Conservation (phyloP, 2,888 invertebrate genomes). For the Matsumyia berberina region DNA sequence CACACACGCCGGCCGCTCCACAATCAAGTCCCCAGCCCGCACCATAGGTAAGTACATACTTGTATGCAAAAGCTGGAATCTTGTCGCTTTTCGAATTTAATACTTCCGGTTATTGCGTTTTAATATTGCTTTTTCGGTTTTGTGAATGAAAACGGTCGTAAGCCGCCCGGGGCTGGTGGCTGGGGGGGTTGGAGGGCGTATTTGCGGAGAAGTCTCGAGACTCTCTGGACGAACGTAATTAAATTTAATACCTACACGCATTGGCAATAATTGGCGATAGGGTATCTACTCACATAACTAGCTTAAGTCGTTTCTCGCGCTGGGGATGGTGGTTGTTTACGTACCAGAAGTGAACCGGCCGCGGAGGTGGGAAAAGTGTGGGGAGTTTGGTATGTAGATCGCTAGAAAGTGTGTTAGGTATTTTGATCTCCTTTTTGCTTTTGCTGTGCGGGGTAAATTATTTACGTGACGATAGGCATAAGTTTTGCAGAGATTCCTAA, state of each 20-base stretch:
- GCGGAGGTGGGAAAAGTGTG: conserved; percentile 30
- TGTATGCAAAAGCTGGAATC: conserved; percentile 76
- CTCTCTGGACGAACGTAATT: conserved; percentile 50
- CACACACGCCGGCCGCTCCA: background rate
- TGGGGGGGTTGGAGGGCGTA: background rate
- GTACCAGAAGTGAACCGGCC: conserved; percentile 13
- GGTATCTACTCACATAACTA: conserved; percentile 58
- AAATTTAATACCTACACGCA: conserved; percentile 63
- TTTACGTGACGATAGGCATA: background rate
- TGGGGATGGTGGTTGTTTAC: conserved; percentile 20
- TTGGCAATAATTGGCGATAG: conserved; percentile 58
- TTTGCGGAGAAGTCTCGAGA: background rate
- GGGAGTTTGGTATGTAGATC: conserved; percentile 42
- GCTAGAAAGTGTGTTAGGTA: conserved; percentile 40
- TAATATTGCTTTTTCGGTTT: conserved; percentile 50
- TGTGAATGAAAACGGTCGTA: conserved; percentile 54
- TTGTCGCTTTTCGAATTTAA: conserved; percentile 80
- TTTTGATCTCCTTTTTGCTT: conserved; percentile 27
- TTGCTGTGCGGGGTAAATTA: conserved; percentile 12
- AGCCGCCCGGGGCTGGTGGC: background rate
- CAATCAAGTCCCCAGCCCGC: conserved; percentile 45
- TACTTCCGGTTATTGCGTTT: conserved; percentile 79
- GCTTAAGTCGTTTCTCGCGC: conserved; percentile 42
- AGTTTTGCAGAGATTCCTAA: background rate
- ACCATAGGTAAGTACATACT: conserved; percentile 25